These are phyloP conservation scores for Premnoplex brunnescens DNA, from an alignment of 2,797 vertebrate genomes.

Conservation along the genomic window DNA sequence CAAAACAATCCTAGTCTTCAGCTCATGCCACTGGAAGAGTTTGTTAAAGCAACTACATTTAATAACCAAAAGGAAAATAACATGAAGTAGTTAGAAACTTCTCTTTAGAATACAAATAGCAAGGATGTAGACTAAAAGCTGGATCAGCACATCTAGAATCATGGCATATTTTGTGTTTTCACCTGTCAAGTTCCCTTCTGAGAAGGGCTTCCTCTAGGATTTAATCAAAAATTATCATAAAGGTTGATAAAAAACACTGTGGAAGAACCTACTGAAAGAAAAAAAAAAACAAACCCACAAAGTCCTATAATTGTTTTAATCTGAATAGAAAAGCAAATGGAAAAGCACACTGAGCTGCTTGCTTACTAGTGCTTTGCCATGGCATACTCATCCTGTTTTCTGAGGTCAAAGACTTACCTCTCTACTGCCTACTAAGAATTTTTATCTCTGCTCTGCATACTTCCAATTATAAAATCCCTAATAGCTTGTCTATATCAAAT, in stretches of 20 bases:
- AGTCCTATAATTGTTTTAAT: not conserved
- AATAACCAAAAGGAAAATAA: not conserved
- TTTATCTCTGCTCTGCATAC: not conserved
- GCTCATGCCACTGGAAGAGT: not conserved
- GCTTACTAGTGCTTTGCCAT: not conserved
- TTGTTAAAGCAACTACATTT: not conserved
- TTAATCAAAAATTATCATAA: not conserved
- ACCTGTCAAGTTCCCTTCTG: not conserved
- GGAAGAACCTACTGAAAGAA: not conserved
- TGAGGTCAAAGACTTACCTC: not conserved
- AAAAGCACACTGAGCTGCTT: not conserved
- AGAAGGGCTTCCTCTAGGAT: not conserved
- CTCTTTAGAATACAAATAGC: not conserved
- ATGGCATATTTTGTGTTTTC: not conserved
- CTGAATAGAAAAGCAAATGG: not conserved
- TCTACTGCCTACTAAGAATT: not conserved
- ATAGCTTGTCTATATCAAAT: not conserved
- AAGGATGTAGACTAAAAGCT: not conserved
- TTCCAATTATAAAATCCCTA: not conserved
- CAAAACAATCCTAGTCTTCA: not conserved
- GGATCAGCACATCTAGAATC: not conserved
- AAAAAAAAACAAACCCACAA: not conserved
- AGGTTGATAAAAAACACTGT: not conserved
- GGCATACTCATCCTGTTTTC: not conserved
- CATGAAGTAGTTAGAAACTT: not conserved